Evolutionary conservation across 1,140 invertebrate genomes (phyloP), one percentile per base, ranked within the genome.

Genomic region (Orchesella cincta): DNA sequence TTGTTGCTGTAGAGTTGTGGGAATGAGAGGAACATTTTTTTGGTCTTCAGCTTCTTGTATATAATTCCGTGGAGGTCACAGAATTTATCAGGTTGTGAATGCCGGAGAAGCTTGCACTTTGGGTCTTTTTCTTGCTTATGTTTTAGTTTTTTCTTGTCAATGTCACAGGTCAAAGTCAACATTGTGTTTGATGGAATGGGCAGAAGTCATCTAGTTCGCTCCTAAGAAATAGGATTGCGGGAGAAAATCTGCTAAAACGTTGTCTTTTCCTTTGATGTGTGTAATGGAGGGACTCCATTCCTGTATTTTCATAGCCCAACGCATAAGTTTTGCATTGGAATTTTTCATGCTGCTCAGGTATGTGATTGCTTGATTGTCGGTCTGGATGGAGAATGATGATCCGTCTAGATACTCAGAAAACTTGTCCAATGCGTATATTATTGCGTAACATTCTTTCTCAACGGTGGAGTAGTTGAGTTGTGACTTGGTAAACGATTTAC

Each of bases 391-490:
- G 23, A 57, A 57, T 57, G 54, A n/a, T 12, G 5, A 23, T 57
- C 54, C 54, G 23, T 57, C 14, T 57, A 57, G 54, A 23, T 57
- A 57, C 23, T 57, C 54, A 14, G 3, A 23, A 23, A 57, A 57
- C n/a, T 23, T 57, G 5, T 57, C 54, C 23, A 57, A 23, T 16
- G 8, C 54, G 54, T 57, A 57, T n/a, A 57, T 26, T 16, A 57
- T 26, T 64, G 75, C 0, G 52, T 31, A 34, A 57, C 54, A 57
- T 57, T 57, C 54, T 57, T 57, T 57, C 54, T 57, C 54, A n/a
- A 86, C 83, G 14, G 86, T 85, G 2, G 84, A 72, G 73, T 88
- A 88, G 74, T 85, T 87, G 76, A 80, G 77, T 75, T 88, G 85
- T n/a, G 87, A 81, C 8, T 54, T 14, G 46, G 73, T 79, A 26